phyloP scores from a whole-genome alignment of 2,113 vertebrate genomes.

The Hydrochoerus hydrochaeris region DNA sequence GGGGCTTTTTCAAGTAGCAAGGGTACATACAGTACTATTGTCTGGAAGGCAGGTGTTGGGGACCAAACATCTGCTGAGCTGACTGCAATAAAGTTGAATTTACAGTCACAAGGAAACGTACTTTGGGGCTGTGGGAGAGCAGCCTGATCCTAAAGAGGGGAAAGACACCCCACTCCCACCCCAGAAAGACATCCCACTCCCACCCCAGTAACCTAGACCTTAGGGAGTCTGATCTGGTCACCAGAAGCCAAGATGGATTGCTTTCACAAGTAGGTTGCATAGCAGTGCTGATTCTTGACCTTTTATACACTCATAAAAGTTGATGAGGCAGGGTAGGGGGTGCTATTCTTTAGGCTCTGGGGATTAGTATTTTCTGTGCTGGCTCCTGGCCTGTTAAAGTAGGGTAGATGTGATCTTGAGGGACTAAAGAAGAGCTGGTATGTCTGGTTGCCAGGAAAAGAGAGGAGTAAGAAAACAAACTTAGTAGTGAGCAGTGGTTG shows the following conservation, averaged over 20 bases:
- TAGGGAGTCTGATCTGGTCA: neutral
- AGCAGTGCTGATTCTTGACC: neutral
- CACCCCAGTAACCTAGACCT: neutral
- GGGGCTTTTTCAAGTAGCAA: neutral
- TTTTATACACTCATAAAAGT: neutral
- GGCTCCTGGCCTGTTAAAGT: neutral
- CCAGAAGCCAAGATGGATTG: neutral
- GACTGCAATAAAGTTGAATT: neutral
- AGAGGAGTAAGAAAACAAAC: neutral
- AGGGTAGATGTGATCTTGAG: neutral
- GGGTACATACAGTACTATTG: neutral
- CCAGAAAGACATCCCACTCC: neutral
- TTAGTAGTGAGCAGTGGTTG: neutral
- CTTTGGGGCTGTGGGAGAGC: neutral
- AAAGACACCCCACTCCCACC: neutral
- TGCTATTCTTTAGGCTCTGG: neutral
- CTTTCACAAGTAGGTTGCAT: neutral
- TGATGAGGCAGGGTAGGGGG: neutral
- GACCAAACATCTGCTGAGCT: neutral
- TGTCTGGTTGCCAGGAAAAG: neutral
- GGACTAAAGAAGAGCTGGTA: neutral
- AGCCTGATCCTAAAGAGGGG: neutral
- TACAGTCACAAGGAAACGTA: neutral
- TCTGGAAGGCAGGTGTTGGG: slow-evolving; percentile 3
- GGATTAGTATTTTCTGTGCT: neutral